Evolutionary conservation across 2,113 vertebrate species (phyloP).

Genomic region (Propithecus coquereli): DNA sequence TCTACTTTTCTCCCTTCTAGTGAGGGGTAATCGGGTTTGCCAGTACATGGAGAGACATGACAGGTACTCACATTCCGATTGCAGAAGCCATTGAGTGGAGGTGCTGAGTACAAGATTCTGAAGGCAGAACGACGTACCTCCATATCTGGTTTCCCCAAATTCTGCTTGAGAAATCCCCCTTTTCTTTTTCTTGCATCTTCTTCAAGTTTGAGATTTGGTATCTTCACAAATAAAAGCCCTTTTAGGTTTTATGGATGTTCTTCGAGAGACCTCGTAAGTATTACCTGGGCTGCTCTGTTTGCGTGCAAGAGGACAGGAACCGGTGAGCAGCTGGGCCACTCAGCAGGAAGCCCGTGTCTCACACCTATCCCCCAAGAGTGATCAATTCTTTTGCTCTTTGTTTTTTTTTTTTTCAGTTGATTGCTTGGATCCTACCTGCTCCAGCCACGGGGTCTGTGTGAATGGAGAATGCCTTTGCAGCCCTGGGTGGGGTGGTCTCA

Average conservation of each 20-base stretch:
- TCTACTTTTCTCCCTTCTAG: neutral
- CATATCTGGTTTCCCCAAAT: neutral
- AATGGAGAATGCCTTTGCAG: conserved; percentile 97
- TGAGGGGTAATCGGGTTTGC: neutral
- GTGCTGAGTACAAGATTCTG: neutral
- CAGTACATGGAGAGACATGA: neutral
- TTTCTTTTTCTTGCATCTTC: neutral
- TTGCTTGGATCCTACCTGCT: conserved; percentile 96
- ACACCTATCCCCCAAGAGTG: neutral
- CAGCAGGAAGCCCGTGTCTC: fast-evolving
- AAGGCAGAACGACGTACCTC: neutral
- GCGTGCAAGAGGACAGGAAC: fast-evolving
- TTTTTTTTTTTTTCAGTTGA: conserved; percentile 86
- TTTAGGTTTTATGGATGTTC: neutral
- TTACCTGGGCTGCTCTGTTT: neutral
- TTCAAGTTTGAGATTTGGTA: conserved; percentile 21
- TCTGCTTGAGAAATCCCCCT: neutral
- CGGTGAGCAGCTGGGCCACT: fast-evolving
- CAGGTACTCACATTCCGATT: neutral
- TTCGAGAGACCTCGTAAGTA: neutral
- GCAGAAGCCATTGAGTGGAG: neutral
- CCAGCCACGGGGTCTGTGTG: conserved; percentile 96
- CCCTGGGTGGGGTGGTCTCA: conserved; percentile 96
- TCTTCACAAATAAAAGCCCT: neutral
- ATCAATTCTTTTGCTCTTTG: neutral